These are phyloP conservation scores for Lacerta bilineata DNA, from an alignment of 2,797 vertebrate species.

Conservation along the genomic window DNA sequence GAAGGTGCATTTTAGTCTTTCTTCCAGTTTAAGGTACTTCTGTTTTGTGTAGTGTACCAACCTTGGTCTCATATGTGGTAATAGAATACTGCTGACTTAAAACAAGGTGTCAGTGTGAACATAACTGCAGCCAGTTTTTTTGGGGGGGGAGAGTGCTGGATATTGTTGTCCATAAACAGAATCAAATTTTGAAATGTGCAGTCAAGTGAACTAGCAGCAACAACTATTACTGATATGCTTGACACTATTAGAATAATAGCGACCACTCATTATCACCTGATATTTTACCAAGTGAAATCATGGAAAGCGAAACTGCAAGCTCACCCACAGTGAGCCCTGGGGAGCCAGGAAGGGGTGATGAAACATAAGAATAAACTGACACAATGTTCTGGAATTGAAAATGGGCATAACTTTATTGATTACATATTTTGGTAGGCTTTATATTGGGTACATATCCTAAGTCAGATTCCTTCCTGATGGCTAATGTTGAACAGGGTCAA, in stretches of 20 bases:
- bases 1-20: background rate
- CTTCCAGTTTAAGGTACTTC: background rate
- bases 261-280: constrained; percentile 55
- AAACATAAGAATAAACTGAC: constrained; percentile 21
- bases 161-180: constrained; percentile 63
- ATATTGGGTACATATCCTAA: too few relatives aligned
- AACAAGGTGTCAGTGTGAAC: background rate
- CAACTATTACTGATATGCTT: constrained; percentile 29
- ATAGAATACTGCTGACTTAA: constrained; percentile 54
- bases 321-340: background rate
- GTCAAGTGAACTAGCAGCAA: constrained; percentile 41
- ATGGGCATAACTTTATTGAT: too few relatives aligned
- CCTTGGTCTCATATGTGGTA: background rate
- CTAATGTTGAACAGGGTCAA: too few relatives aligned
- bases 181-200: constrained; percentile 58
- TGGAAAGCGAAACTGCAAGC: constrained; percentile 54
- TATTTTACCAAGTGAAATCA: constrained; percentile 63
- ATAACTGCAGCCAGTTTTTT: background rate
- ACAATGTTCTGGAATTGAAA: too few relatives aligned
- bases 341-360: constrained; percentile 36
- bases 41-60: background rate
- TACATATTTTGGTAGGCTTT: too few relatives aligned
- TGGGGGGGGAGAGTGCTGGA: background rate
- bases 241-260: constrained; percentile 52
- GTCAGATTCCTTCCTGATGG: too few relatives aligned